phyloP scores from a whole-genome alignment of 2,113 vertebrate species.

The Aix galericulata region DNA sequence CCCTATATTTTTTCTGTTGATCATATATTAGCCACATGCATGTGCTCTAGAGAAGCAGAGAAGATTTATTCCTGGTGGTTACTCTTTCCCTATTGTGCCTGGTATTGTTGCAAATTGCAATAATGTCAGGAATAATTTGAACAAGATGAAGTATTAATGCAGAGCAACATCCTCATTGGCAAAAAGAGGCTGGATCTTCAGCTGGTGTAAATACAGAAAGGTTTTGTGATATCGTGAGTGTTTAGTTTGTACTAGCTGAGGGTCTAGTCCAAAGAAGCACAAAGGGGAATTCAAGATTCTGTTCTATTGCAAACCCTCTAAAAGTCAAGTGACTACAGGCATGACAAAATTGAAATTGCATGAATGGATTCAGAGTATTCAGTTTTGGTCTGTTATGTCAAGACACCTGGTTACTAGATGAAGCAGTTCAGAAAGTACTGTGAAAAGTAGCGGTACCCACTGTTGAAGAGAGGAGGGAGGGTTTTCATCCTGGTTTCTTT shows the following conservation, averaged over 20 bases:
- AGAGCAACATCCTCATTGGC: background rate
- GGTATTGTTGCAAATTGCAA: background rate
- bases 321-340: background rate
- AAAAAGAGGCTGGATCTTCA: conserved; percentile 9
- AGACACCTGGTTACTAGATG: background rate
- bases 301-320: background rate
- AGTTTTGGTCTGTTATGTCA: background rate
- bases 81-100: background rate
- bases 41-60: background rate
- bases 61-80: background rate
- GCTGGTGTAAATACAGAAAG: background rate
- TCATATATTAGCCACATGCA: background rate
- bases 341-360: background rate
- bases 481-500: background rate
- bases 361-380: background rate
- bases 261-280: background rate
- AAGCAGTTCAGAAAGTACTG: background rate
- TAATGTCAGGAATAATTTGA: background rate
- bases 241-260: background rate
- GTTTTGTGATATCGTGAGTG: background rate
- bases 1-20: background rate
- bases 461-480: background rate
- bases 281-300: background rate
- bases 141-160: background rate
- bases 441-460: background rate